Base-by-base conservation (phyloP, 2,888 invertebrate genomes). In the Agriopis leucophaearia region DNA sequence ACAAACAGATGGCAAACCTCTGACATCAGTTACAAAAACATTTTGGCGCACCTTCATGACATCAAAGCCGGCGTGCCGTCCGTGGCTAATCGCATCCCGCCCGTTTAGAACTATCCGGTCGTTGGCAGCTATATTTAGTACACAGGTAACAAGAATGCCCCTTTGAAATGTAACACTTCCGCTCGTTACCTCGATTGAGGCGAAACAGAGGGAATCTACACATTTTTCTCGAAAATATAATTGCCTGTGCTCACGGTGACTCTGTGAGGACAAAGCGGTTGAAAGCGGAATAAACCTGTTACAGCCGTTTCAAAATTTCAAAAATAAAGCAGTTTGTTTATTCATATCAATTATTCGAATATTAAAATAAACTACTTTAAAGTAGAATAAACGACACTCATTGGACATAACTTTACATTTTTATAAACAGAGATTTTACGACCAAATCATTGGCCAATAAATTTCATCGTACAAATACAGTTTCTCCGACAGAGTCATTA, bases 111-210 rank as follows among this genome's bases (percentile, higher is more conserved):
- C 83, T 81, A 82, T 82, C 84, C 84, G 83, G 83, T 79, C 78
- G 81, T 81, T 77, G 74, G 76, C 73, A 75, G 59, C 75, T 91
- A 91, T 92, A 87, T 91, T 90, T 91, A 90, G 89, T 84, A 80
- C 77, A 91, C 93, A 93, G 93, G 93, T 93, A 93, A 91, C 91
- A 89, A 90, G 91, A 92, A 92, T 91, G 90, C 89, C 81, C 85
- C 92, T 93, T 92, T 92, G 92, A 92, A 92, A 92, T 85, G 81
- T 83, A 84, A 92, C 88, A 92, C 92, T 93, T 93, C 92, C 92
- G 92, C 88, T 88, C 90, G 85, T 90, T 90, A 89, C 85, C 77
- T 76, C 81, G 80, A 79, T 76, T 79, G 77, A 67, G 69, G 68
- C 62, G 51, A 56, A 69, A 51, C 83, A 81, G 69, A 84, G 82